phyloP scores from a whole-genome alignment of 2,113 vertebrate genomes.

The Triplophysa rosa region DNA sequence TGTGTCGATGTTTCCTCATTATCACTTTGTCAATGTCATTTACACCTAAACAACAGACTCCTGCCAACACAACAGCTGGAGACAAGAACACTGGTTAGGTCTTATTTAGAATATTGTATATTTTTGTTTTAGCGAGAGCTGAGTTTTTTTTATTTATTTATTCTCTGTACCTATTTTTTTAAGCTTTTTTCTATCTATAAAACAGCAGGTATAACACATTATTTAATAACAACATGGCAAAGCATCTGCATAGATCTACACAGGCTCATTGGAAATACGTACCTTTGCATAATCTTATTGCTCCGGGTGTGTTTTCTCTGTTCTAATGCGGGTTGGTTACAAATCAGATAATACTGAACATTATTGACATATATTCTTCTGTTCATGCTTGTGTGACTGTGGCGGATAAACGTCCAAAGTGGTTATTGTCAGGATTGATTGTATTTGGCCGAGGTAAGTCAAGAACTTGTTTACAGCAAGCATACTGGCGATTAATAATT shows the following conservation, averaged over 20 bases:
- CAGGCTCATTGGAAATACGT: no score
- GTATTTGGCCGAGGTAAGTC: no score
- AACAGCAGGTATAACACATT: not conserved
- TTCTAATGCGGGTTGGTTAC: no score
- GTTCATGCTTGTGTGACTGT: no score
- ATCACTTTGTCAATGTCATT: conserved; percentile 69
- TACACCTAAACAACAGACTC: conserved; percentile 61
- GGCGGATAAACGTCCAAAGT: no score
- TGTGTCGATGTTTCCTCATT: conserved; percentile 70
- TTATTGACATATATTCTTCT: no score
- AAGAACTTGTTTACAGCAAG: no score
- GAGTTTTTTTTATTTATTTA: no score
- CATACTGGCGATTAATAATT: no score
- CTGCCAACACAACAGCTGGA: conserved; percentile 51
- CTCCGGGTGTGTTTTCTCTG: no score
- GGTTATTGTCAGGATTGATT: no score
- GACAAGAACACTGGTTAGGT: not conserved
- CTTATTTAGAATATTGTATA: not conserved
- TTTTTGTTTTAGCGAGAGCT: not conserved
- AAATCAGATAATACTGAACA: no score
- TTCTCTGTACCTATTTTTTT: not conserved
- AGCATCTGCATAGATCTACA: not conserved
- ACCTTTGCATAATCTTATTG: not conserved
- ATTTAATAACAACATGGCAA: not conserved
- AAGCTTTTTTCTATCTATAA: not conserved